A percentile compares a stretch with the other conserved stretches of the same genome.
Conservation (phyloP, 2,797 vertebrate species). For the Eulemur albifrons region DNA sequence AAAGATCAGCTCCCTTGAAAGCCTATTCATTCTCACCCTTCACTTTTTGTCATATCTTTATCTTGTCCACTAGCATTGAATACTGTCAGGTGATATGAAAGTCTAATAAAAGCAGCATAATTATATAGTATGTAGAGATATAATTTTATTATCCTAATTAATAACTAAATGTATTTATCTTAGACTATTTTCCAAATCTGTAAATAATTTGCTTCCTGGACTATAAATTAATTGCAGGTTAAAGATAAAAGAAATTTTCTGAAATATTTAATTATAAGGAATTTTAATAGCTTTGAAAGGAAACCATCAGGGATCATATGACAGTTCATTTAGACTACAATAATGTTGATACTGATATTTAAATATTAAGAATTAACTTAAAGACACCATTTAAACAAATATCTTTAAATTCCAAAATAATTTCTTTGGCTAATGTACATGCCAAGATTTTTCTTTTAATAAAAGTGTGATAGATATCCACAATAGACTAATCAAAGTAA, state of each 20-base stretch:
- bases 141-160: not conserved
- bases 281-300: constrained; percentile 41
- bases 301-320: not conserved
- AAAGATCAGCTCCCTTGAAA: constrained; percentile 81
- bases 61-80: constrained; percentile 61
- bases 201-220: not conserved
- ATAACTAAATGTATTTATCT: constrained; percentile 43
- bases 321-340: not conserved
- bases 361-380: constrained; percentile 43
- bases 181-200: constrained; percentile 24
- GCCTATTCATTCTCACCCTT: constrained; percentile 77
- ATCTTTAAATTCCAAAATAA: constrained; percentile 5
- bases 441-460: not conserved
- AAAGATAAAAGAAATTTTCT: constrained; percentile 38
- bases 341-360: not conserved
- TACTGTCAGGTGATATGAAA: constrained; percentile 69
- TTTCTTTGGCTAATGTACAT: not conserved
- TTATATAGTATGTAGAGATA: constrained; percentile 52
- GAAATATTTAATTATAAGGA: constrained; percentile 12
- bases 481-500: constrained; percentile 1
- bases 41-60: constrained; percentile 71
- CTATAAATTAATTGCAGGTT: not conserved
- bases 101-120: constrained; percentile 40
- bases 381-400: constrained; percentile 24
- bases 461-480: not conserved